A percentile compares a stretch with the other conserved stretches of the same genome.
phyloP scores from a whole-genome alignment of 2,888 invertebrate species.

The Mechanitis messenoides region DNA sequence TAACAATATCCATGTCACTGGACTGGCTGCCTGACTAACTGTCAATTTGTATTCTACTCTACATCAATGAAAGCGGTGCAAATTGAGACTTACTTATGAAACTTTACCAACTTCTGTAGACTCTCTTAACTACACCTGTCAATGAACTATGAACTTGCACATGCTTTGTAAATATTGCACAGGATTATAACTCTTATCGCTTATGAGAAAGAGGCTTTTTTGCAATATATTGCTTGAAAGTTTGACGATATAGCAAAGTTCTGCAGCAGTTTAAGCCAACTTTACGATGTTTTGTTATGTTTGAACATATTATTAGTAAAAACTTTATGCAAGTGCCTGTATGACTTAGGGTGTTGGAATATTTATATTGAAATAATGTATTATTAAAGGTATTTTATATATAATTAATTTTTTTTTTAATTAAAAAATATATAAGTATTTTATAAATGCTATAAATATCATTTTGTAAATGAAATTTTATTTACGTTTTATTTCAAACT shows the following conservation, averaged over 20 bases:
- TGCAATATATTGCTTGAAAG: neutral
- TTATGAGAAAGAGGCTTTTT: neutral
- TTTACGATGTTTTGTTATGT: neutral
- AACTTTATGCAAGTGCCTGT: too few relatives aligned
- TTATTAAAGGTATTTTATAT: too few relatives aligned
- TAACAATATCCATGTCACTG: too few relatives aligned
- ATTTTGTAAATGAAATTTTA: too few relatives aligned
- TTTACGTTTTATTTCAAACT: too few relatives aligned
- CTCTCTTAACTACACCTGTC: conserved; percentile 21
- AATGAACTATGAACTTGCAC: conserved; percentile 6
- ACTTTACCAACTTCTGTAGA: conserved; percentile 17
- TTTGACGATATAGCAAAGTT: neutral
- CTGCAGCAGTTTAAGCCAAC: neutral
- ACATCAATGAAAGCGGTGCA: conserved; percentile 14
- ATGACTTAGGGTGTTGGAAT: too few relatives aligned
- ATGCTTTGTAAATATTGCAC: conserved; percentile 10
- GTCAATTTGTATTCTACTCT: conserved; percentile 22
- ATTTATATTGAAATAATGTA: too few relatives aligned
- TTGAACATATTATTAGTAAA: neutral
- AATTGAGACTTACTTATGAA: conserved; percentile 18
- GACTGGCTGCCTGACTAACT: neutral
- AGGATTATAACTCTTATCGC: neutral
- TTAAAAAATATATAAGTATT: too few relatives aligned
- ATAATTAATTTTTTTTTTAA: too few relatives aligned
- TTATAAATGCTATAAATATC: too few relatives aligned